Evolutionary conservation across 2,888 invertebrate genomes (phyloP), one percentile per base, ranked within the genome.

Genomic region (Anaspis maculata): DNA sequence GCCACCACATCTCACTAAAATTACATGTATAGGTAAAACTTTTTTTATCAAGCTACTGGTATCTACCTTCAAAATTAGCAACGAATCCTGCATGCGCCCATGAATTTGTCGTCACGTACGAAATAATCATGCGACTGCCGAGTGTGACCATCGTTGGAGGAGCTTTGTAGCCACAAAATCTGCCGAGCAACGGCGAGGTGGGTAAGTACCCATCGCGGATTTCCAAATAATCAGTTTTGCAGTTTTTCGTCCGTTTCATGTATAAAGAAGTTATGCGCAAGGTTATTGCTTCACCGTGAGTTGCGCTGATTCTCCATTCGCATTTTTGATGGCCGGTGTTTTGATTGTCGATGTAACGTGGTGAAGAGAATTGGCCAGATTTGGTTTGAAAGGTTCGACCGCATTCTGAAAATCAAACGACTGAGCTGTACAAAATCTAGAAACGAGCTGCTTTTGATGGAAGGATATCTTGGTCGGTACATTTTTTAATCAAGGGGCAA

Each of bases 231-330:
- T 94, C 90, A 0, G 77, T 77, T 26, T 81, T 77, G 60, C 95
- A 96, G 44, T 83, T 81, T 47, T 83, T 79, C 0, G 88, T 83
- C 54, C 87, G 83, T 52, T 81, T 82, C 45, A 94, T 82, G 61
- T 94, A 90, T 56, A 95, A 69, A 49, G 77, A 75, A 6, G 91
- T 91, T 37, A 97, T 79, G 59, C 92, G 92, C 3, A 97, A 72
- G 1, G 89, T 81, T 37, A 97, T 92, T 35, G 87, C 75, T 66
- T 96, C 96, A 0, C 96, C 96, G 52, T 94, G 91, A 0, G 96
- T 92, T 0, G 95, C 95, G 1, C 91, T 87, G 42, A 97, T 92
- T 28, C 96, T 72, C 96, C 96, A 97, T 62, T 92, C 91, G 64
- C 96, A 97, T 1, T 69, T 64, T 23, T 69, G 69, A 52, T 37